phyloP scores from a whole-genome alignment of 2,797 vertebrate species.

The Antennarius maculatus region DNA sequence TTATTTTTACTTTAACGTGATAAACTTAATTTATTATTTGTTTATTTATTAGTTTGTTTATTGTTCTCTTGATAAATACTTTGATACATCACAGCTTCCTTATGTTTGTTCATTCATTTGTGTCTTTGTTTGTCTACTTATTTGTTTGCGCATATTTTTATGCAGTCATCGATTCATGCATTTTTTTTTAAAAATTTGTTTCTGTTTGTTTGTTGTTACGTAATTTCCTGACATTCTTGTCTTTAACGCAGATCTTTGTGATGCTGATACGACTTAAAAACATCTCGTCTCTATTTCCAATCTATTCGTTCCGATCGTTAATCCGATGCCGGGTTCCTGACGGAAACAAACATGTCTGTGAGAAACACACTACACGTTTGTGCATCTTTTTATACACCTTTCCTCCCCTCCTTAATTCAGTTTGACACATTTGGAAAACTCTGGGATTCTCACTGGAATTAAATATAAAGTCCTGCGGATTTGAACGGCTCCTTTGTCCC shows the following conservation, averaged over 20 bases:
- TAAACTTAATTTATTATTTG: too few species aligned
- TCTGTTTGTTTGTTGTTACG: too few species aligned
- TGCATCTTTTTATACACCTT: conserved; percentile 28
- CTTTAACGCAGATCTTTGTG: neutral
- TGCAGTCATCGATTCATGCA: too few species aligned
- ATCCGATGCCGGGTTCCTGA: neutral
- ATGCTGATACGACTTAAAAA: neutral
- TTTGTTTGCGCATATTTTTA: too few species aligned
- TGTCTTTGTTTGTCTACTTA: too few species aligned
- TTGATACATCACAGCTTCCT: too few species aligned
- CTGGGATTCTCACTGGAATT: conserved; percentile 25
- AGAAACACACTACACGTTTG: conserved; percentile 27
- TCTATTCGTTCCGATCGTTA: neutral
- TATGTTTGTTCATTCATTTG: too few species aligned
- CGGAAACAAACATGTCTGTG: conserved; percentile 8
- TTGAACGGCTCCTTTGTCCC: conserved; percentile 6
- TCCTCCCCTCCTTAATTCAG: conserved; percentile 32
- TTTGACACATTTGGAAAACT: conserved; percentile 39
- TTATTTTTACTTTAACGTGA: too few species aligned
- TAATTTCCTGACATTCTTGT: too few species aligned
- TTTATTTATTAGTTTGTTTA: too few species aligned
- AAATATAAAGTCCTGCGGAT: conserved; percentile 29
- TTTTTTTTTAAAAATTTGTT: too few species aligned
- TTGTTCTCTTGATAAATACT: too few species aligned
- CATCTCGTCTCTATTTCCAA: neutral